Percentiles rank a stretch among this genome's conserved stretches.
Evolutionary conservation across 64 coral and sea anemone genomes (phyloP).

Genomic region (Montipora cactus): DNA sequence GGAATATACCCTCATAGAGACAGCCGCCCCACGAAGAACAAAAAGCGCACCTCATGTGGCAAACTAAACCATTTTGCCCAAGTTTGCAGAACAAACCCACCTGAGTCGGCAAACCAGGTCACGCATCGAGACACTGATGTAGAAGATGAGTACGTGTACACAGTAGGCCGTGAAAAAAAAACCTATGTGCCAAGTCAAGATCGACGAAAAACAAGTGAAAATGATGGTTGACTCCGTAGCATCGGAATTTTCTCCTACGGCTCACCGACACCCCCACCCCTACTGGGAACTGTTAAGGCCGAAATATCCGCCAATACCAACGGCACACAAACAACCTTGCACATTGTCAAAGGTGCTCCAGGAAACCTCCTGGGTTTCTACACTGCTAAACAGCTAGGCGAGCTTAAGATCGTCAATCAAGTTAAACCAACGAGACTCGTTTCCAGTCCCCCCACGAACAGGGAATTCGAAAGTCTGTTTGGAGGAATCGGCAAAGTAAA

Average conservation of each 20-base stretch:
- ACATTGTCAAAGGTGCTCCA: constrained; percentile 11
- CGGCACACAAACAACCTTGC: constrained; percentile 9
- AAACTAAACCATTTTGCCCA: too few relatives aligned
- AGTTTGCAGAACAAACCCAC: constrained; percentile 63
- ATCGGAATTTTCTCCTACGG: constrained; percentile 32
- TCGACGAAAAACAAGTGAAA: constrained; percentile 27
- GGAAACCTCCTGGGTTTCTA: constrained; percentile 62
- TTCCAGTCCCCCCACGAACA: neutral
- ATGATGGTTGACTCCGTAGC: constrained; percentile 76
- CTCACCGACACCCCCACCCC: constrained; percentile 16
- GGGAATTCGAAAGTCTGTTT: constrained; percentile 68
- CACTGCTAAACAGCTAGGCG: constrained; percentile 57
- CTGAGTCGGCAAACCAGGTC: constrained; percentile 26
- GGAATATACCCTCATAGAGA: too few relatives aligned
- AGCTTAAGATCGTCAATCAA: constrained; percentile 68
- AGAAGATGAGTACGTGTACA: constrained; percentile 61
- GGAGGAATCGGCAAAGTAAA: constrained; percentile 74
- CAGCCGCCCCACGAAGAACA: too few relatives aligned
- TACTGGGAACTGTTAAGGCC: constrained; percentile 19
- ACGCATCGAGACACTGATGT: constrained; percentile 23
- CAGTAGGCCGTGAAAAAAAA: constrained; percentile 43
- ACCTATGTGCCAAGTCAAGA: constrained; percentile 50
- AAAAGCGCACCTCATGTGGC: too few relatives aligned
- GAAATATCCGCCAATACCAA: constrained; percentile 3
- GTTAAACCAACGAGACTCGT: constrained; percentile 16